Evolutionary conservation across 2,113 vertebrate species (phyloP).

Genomic region (Circaetus gallicus): DNA sequence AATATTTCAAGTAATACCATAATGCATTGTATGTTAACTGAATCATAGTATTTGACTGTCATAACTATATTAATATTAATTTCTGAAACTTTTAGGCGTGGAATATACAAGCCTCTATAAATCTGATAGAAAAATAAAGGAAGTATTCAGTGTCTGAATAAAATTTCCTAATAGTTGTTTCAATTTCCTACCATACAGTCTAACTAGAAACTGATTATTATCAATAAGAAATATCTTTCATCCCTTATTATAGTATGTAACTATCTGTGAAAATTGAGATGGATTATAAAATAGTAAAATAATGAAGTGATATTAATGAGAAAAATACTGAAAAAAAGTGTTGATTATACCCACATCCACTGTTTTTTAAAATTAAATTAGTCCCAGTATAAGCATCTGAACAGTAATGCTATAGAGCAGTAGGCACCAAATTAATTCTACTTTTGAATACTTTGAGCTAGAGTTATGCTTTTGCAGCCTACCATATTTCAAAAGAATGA

Average conservation of each 20-base stretch:
- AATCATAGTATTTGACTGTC: neutral
- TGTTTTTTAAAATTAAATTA: neutral
- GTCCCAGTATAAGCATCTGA: neutral
- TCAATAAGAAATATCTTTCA: neutral
- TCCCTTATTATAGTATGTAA: neutral
- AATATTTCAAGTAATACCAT: neutral
- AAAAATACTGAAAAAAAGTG: neutral
- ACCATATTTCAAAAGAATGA: neutral
- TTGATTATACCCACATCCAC: neutral
- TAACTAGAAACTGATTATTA: slow-evolving; percentile 7
- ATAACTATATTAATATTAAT: neutral
- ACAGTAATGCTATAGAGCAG: neutral
- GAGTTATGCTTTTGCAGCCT: neutral
- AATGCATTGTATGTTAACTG: neutral
- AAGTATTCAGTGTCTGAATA: slow-evolving; percentile 35
- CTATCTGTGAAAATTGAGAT: neutral
- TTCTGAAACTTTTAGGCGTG: slow-evolving; percentile 12
- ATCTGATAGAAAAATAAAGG: neutral
- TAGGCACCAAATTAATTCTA: neutral
- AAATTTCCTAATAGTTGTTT: neutral
- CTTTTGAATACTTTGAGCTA: neutral
- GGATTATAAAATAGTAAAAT: neutral
- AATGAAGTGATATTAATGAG: neutral
- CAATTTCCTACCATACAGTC: neutral
- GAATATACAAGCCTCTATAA: slow-evolving; percentile 4